phyloP scores from a whole-genome alignment of 2,797 vertebrate species.

The Acanthiza pusilla region DNA sequence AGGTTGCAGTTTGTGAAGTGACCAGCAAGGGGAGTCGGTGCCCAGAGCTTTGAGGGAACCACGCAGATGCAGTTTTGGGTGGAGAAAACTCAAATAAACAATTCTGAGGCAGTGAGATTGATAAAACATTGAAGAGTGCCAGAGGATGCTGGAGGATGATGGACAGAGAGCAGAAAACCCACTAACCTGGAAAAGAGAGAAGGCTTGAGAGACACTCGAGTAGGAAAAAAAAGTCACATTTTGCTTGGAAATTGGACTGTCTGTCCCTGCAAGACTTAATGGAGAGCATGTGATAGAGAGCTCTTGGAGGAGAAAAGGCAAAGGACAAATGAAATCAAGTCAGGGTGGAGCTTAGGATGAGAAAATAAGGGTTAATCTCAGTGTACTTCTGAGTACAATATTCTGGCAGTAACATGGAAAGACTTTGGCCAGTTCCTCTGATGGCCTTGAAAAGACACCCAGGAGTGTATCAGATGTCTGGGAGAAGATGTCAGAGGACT shows the following conservation, averaged over 20 bases:
- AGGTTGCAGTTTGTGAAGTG: constrained; percentile 21
- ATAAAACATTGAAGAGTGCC: neutral
- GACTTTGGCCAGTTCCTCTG: neutral
- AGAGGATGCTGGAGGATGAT: neutral
- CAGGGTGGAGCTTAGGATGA: neutral
- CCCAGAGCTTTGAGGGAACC: constrained; percentile 22
- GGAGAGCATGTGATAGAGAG: neutral
- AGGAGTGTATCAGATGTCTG: neutral
- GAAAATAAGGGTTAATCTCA: neutral
- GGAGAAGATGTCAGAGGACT: neutral
- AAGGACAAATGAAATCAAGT: neutral
- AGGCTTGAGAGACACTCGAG: neutral
- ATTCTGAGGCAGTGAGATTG: neutral
- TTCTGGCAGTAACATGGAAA: neutral
- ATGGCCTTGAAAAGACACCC: neutral
- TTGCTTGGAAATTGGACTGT: neutral
- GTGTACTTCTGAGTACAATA: neutral
- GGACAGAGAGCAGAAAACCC: neutral
- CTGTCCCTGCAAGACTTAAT: neutral
- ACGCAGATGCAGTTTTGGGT: neutral
- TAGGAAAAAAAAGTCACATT: neutral
- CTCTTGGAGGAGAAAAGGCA: neutral
- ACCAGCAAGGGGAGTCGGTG: constrained; percentile 57
- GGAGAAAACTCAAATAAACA: constrained; percentile 2
- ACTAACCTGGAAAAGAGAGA: neutral